Conservation (phyloP, 2,797 vertebrate genomes). For the Manis crassicaudata region DNA sequence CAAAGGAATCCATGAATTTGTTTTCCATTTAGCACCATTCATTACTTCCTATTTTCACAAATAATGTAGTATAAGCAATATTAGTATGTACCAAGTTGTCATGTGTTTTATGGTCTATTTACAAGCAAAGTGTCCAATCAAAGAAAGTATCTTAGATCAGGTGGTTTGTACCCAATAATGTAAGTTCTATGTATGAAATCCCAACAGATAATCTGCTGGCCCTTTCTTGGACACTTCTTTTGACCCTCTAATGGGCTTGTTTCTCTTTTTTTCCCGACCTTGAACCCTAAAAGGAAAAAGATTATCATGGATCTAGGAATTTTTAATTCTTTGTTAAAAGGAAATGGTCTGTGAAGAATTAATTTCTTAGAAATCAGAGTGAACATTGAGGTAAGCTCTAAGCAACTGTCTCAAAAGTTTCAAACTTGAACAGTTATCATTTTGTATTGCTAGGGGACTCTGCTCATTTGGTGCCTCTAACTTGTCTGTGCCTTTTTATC, state of each 20-base stretch:
- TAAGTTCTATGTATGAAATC: conserved; percentile 33
- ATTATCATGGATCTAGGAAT: background rate
- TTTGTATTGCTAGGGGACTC: background rate
- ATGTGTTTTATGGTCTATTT: background rate
- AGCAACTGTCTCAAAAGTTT: conserved; percentile 21
- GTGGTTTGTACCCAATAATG: background rate
- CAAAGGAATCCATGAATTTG: background rate
- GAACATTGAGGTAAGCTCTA: conserved; percentile 26
- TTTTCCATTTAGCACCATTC: background rate
- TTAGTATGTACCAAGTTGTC: conserved; percentile 6
- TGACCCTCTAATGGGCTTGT: background rate
- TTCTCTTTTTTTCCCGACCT: background rate
- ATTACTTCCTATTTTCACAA: conserved; percentile 41
- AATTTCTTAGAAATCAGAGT: conserved; percentile 48
- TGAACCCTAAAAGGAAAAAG: conserved; percentile 1
- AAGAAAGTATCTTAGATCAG: background rate
- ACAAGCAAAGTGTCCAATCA: conserved; percentile 11
- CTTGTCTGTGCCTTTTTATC: background rate
- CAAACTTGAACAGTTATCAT: background rate
- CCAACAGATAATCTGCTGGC: background rate
- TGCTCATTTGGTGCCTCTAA: background rate
- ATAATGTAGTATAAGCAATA: background rate
- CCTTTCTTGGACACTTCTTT: background rate
- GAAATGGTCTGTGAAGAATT: conserved; percentile 43
- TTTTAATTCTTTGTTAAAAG: conserved; percentile 62